Percentiles rank a stretch among this genome's conserved stretches.
Conservation (phyloP, 2,888 invertebrate species). For the Kuschelorhynchus macadamiae region DNA sequence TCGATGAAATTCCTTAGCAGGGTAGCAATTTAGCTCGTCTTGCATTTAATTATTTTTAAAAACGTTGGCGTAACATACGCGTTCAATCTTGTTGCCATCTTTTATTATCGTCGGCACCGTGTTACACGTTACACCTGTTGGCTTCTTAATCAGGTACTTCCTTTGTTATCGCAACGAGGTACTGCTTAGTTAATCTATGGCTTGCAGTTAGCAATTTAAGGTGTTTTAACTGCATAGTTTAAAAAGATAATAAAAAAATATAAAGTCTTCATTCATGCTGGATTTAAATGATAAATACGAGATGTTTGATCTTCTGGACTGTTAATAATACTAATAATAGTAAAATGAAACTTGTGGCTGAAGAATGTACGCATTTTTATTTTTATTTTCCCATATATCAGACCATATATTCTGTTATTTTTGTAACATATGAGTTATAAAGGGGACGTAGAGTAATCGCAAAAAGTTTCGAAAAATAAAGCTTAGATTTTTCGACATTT, state of each 20-base stretch:
- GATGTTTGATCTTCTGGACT: background rate
- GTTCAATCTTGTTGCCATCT: slow-evolving; percentile 39
- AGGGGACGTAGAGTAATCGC: too few relatives aligned
- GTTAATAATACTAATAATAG: too few relatives aligned
- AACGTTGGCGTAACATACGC: slow-evolving; percentile 33
- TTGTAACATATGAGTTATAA: too few relatives aligned
- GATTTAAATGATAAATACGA: background rate
- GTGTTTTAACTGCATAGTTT: slow-evolving; percentile 27
- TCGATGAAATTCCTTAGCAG: slow-evolving; percentile 28
- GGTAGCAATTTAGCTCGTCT: slow-evolving; percentile 37
- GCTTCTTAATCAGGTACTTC: slow-evolving; percentile 40
- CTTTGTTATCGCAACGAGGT: slow-evolving; percentile 30
- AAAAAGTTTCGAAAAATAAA: too few relatives aligned
- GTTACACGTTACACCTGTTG: slow-evolving; percentile 39
- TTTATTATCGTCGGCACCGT: slow-evolving; percentile 36
- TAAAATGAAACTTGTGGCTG: too few relatives aligned
- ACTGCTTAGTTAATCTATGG: slow-evolving; percentile 28
- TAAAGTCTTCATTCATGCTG: slow-evolving; percentile 9
- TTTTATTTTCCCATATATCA: too few relatives aligned
- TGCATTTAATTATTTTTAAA: slow-evolving; percentile 38
- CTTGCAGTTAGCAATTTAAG: slow-evolving; percentile 17
- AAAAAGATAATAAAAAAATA: slow-evolving; percentile 11
- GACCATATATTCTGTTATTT: too few relatives aligned
- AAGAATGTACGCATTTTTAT: too few relatives aligned
- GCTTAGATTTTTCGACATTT: too few relatives aligned